Base-by-base conservation (phyloP, 2,797 vertebrate genomes). In the Xyrichtys novacula region DNA sequence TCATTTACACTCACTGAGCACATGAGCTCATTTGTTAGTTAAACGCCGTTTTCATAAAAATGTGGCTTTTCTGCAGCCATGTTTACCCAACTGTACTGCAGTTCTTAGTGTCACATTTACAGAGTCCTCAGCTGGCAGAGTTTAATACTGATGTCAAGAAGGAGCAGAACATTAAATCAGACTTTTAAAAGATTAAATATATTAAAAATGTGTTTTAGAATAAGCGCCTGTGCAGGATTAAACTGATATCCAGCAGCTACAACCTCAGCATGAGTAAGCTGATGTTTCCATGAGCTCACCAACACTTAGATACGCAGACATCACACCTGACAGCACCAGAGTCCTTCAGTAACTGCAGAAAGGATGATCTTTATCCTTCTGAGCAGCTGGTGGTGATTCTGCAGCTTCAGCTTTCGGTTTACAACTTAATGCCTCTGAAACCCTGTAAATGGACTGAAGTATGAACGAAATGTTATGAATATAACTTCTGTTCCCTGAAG, bases 151-250 rank as follows among this genome's bases (percentile, higher is more conserved):
- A 52, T 52, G 26, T 29, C 49, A 52, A 20, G 49, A 52, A 31
- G n/a, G 23, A 52, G 49, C 44, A 46, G 44, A 46, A 46, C 44
- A 46, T 46, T 46, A 46, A 46, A 46, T 46, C 44, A 46, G 44
- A 46, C 44, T 46, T 44, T 46, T 46, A 42, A 16, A 25, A 46
- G 22, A 46, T 46, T 43, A 20, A 43, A 43, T 20, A 43, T 19
- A 20, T 43, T 46, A 46, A 46, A 46, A 25, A 46, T 46, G 20
- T 25, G 44, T 25, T 25, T 5, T 2, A 15, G 44, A 46, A 46
- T 12, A 46, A 15, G 44, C 25, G 44, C 44, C 10, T 25, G 44
- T 46, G 23, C 23, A 46, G 44, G 44, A 46, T 46, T 25, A 46
- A 12, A 25, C 22, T 3, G 44, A 46, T 46, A 46, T 46, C 44